Conservation (phyloP, 2,888 invertebrate species). For the Eurytoma adleriae region DNA sequence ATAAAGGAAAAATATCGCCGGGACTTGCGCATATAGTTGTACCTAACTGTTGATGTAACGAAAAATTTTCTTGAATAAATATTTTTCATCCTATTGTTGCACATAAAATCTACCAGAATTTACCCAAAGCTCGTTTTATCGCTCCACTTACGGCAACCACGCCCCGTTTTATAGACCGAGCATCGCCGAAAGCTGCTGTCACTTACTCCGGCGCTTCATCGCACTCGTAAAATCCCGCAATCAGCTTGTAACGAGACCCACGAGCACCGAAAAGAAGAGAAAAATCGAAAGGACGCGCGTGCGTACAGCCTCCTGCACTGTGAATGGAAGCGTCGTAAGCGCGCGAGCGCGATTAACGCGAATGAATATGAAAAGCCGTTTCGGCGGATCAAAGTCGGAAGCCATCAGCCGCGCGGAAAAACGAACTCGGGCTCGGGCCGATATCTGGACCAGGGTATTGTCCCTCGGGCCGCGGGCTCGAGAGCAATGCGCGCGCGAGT, state of each 20-base stretch:
- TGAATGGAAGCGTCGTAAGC: not conserved
- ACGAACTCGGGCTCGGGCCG: not conserved
- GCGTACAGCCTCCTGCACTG: not conserved
- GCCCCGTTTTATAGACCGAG: conserved; percentile 19
- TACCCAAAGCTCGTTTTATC: not conserved
- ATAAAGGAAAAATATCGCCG: too few relatives aligned
- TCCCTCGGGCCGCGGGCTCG: not conserved
- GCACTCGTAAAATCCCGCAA: not conserved
- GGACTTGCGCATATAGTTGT: too few relatives aligned
- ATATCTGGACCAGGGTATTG: conserved; percentile 31
- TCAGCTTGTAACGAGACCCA: too few relatives aligned
- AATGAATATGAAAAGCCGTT: conserved; percentile 18
- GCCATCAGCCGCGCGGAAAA: not conserved
- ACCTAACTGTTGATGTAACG: too few relatives aligned
- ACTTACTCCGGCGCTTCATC: not conserved
- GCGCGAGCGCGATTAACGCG: not conserved
- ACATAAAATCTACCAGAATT: not conserved
- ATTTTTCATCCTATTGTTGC: too few relatives aligned
- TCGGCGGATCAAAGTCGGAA: conserved; percentile 17
- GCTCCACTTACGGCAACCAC: not conserved
- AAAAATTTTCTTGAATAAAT: too few relatives aligned
- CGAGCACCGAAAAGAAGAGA: not conserved
- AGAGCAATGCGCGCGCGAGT: not conserved
- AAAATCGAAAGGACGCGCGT: not conserved
- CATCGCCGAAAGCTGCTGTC: conserved; percentile 16